These are phyloP conservation scores for Chelonoidis abingdonii DNA, from an alignment of 2,113 vertebrate genomes.

Conservation along the genomic window DNA sequence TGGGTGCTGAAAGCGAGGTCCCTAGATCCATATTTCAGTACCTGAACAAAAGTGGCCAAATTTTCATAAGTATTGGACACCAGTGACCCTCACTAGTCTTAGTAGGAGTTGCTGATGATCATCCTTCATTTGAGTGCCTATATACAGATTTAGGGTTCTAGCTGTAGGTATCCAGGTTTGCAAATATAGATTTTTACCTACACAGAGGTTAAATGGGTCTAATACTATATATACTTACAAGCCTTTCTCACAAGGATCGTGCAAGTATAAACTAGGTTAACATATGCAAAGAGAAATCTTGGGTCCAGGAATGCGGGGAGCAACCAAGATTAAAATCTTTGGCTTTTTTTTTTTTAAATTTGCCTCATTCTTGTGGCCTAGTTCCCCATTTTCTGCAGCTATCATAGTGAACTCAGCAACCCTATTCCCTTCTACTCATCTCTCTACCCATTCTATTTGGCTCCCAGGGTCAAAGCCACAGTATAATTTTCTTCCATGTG, in stretches of 20 bases:
- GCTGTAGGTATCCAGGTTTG: neutral
- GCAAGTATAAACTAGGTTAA: neutral
- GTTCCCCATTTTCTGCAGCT: neutral
- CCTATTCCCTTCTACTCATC: neutral
- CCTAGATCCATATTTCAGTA: rapidly evolving
- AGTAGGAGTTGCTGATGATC: neutral
- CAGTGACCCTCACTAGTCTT: neutral
- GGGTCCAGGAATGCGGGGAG: neutral
- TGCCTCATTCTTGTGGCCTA: neutral
- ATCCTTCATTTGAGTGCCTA: neutral
- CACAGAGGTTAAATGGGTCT: neutral
- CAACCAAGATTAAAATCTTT: neutral
- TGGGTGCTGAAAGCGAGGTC: neutral
- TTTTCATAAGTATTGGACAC: rapidly evolving
- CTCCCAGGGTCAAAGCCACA: neutral
- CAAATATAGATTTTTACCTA: neutral
- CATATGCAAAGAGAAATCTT: neutral
- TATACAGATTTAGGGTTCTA: neutral
- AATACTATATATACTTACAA: neutral
- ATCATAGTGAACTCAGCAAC: neutral
- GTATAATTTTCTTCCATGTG: neutral
- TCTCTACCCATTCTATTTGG: neutral
- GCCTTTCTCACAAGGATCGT: neutral
- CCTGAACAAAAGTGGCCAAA: neutral
- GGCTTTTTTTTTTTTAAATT: neutral